Conservation (phyloP, 2,888 invertebrate genomes). For the Cristatella mucedo region DNA sequence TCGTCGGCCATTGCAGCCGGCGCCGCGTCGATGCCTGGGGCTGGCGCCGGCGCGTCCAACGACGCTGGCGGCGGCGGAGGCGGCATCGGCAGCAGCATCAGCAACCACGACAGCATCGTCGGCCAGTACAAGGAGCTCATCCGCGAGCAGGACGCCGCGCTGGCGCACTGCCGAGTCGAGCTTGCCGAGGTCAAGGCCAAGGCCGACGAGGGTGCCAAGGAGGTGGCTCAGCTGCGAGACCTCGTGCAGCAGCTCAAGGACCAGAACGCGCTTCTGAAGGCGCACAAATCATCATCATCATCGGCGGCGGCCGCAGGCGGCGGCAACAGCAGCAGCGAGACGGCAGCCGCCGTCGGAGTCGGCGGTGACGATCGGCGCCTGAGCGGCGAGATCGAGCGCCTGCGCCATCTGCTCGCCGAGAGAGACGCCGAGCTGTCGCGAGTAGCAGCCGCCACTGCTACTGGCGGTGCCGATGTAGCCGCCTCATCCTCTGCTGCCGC, state of each 20-base stretch:
- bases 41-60: no score
- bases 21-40: no score
- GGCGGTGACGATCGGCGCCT: constrained; percentile 9
- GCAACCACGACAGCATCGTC: constrained; percentile 41
- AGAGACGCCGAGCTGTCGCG: neutral
- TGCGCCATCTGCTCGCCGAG: neutral
- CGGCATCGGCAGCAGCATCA: no score
- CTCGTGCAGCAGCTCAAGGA: constrained; percentile 61
- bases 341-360: neutral
- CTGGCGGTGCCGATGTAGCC: no score
- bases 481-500: neutral
- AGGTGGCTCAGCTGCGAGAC: constrained; percentile 41
- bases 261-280: constrained; percentile 69
- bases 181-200: constrained; percentile 29
- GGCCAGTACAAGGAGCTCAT: constrained; percentile 76
- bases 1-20: neutral
- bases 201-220: constrained; percentile 54
- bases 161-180: constrained; percentile 22
- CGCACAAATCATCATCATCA: constrained; percentile 28
- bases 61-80: no score
- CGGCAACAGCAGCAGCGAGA: neutral
- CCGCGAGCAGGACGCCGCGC: constrained; percentile 54
- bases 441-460: no score
- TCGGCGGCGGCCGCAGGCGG: constrained; percentile 2
- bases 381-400: neutral